A percentile compares a stretch with the other conserved stretches of the same genome.
These are phyloP conservation scores for Pygathrix nemaeus DNA, from an alignment of 2,113 vertebrate genomes.

Conservation along the genomic window DNA sequence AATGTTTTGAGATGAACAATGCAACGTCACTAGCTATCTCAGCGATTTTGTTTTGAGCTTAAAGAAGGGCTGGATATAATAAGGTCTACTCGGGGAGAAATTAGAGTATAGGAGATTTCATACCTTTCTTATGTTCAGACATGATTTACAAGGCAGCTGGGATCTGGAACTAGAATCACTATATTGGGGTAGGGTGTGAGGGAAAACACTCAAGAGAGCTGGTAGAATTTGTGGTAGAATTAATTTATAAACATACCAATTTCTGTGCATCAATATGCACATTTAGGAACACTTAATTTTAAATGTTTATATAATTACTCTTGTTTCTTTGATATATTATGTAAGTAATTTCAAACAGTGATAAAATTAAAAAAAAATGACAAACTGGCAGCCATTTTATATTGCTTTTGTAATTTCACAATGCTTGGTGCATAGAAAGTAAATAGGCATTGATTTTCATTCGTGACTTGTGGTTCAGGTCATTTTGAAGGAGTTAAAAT, in stretches of 20 bases:
- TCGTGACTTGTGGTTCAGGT: neutral
- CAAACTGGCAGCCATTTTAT: slow-evolving; percentile 14
- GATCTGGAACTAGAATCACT: neutral
- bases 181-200: neutral
- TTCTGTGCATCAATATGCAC: neutral
- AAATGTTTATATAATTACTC: neutral
- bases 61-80: neutral
- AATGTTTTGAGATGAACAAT: neutral
- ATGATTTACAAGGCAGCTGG: neutral
- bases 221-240: neutral
- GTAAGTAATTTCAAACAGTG: neutral
- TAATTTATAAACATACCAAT: neutral
- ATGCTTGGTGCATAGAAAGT: neutral
- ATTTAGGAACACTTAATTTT: neutral
- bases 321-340: neutral
- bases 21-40: neutral
- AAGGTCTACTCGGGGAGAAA: neutral
- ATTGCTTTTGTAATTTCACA: neutral
- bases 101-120: neutral
- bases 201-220: neutral
- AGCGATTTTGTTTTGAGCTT: neutral
- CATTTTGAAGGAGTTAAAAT: slow-evolving; percentile 29
- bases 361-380: neutral
- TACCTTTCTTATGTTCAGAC: neutral
- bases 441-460: slow-evolving; percentile 35